phyloP scores from a whole-genome alignment of 2,113 vertebrate genomes.

The Amphiprion percula region DNA sequence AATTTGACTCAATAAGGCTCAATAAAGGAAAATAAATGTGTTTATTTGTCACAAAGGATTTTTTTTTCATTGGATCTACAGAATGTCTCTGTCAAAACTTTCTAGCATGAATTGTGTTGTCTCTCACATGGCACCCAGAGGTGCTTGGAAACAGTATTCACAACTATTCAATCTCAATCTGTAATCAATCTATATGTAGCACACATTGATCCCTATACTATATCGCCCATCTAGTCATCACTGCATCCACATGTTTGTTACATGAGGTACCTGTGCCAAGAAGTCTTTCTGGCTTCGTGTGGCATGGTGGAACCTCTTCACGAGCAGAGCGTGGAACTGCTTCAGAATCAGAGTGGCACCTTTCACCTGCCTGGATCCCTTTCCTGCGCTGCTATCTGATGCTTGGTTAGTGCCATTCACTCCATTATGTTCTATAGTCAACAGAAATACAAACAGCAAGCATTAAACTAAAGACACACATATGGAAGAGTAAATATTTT shows the following conservation, averaged over 20 bases:
- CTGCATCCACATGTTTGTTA: neutral
- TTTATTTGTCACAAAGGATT: too few species aligned
- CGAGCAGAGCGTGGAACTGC: constrained; percentile 91
- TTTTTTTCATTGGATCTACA: neutral
- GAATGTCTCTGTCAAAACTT: too few species aligned
- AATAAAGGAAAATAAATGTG: too few species aligned
- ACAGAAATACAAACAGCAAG: neutral
- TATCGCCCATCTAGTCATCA: too few species aligned
- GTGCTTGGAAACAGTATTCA: too few species aligned
- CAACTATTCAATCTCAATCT: too few species aligned
- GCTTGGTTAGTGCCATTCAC: constrained; percentile 42
- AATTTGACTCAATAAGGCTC: too few species aligned
- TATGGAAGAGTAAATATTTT: neutral
- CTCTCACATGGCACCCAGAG: too few species aligned
- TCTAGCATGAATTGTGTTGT: too few species aligned
- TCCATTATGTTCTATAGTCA: constrained; percentile 62
- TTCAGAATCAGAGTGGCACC: constrained; percentile 86
- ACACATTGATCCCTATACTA: too few species aligned
- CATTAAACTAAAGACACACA: neutral
- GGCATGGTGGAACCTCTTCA: constrained; percentile 91
- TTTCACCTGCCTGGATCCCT: constrained; percentile 85
- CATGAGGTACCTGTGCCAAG: constrained; percentile 89
- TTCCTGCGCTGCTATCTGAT: constrained; percentile 75
- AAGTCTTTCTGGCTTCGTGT: constrained; percentile 93
- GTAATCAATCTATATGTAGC: too few species aligned